Percentiles rank a stretch among this genome's conserved stretches.
These are phyloP conservation scores for Empis livida DNA, from an alignment of 2,888 invertebrate species.

Conservation along the genomic window DNA sequence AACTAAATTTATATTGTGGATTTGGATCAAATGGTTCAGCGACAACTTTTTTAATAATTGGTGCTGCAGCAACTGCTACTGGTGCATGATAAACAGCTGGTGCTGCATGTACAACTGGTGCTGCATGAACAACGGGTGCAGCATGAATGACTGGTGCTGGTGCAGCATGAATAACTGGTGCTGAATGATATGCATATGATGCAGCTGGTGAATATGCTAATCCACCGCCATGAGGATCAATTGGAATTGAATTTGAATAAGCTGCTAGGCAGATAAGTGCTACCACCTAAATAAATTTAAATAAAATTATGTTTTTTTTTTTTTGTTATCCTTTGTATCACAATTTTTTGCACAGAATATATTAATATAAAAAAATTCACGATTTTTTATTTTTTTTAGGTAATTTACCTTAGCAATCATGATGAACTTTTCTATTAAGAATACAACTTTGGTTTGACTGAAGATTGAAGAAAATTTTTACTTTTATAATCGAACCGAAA, in stretches of 20 bases:
- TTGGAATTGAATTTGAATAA: conserved; percentile 21
- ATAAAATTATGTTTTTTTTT: not conserved
- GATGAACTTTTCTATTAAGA: conserved; percentile 29
- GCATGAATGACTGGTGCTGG: conserved; percentile 10
- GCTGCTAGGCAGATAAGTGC: conserved; percentile 25
- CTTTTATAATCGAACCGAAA: conserved; percentile 28
- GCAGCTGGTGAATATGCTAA: conserved; percentile 8
- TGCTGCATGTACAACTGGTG: conserved; percentile 10
- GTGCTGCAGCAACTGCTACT: conserved; percentile 17
- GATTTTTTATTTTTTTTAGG: no score
- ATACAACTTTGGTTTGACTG: conserved; percentile 33
- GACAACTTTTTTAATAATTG: conserved; percentile 15
- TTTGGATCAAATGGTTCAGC: conserved; percentile 25
- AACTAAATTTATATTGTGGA: conserved; percentile 54
- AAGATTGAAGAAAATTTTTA: conserved; percentile 25
- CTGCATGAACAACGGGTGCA: conserved; percentile 6
- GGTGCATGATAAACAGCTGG: conserved; percentile 8
- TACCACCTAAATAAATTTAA: conserved; percentile 22
- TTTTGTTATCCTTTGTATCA: not conserved
- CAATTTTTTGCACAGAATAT: conserved; percentile 4
- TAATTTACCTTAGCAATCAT: conserved; percentile 32
- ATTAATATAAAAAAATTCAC: conserved; percentile 6
- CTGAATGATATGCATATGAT: conserved; percentile 6
- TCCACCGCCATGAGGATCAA: conserved; percentile 13
- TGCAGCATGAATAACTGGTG: no score